Evolutionary conservation across 1,140 invertebrate species (phyloP), one percentile per base, ranked within the genome.

Genomic region (Thereuonema tuberculata): DNA sequence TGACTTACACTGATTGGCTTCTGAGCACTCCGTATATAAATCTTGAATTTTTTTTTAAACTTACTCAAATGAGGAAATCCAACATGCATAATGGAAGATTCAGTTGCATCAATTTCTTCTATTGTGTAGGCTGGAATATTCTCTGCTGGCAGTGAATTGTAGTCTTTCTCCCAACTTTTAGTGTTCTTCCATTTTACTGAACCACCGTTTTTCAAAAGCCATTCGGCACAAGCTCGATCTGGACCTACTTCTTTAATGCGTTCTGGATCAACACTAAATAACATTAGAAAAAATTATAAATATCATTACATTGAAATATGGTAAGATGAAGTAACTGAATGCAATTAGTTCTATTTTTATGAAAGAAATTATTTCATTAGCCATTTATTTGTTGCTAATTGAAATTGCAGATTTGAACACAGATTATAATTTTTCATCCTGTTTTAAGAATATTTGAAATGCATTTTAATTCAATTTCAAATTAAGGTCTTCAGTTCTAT

Each of bases 221-320:
- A 94, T 75, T 94, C 90, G 2, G 90, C 87, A 76, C 89, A 92
- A n/a, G 85, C 84, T 67, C 83, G 69, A 71, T 94, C 89, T 2
- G 89, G 80, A 1, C 91, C 91, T 60, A 90, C 77, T 65, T 78
- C 71, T 70, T 84, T 80, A 28, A 89, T 78, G 64, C 88, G 73
- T 3, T 80, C 74, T 26, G 74, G 64, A 70, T 88, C 86, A 58
- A 84, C 79, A 74, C 77, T 50, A 24, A 43, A 43, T n/a, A n/a
- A n/a, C n/a, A n/a, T n/a, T n/a, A n/a, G n/a, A n/a, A n/a, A n/a
- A n/a, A n/a, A n/a, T n/a, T n/a, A n/a, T n/a, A n/a, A n/a, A n/a
- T n/a, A n/a, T n/a, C n/a, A n/a, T n/a, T n/a, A n/a, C n/a, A n/a
- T n/a, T n/a, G n/a, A n/a, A n/a, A n/a, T n/a, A n/a, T n/a, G n/a